Evolutionary conservation across 2,797 vertebrate species (phyloP).

Genomic region (Phoeniculus purpureus): DNA sequence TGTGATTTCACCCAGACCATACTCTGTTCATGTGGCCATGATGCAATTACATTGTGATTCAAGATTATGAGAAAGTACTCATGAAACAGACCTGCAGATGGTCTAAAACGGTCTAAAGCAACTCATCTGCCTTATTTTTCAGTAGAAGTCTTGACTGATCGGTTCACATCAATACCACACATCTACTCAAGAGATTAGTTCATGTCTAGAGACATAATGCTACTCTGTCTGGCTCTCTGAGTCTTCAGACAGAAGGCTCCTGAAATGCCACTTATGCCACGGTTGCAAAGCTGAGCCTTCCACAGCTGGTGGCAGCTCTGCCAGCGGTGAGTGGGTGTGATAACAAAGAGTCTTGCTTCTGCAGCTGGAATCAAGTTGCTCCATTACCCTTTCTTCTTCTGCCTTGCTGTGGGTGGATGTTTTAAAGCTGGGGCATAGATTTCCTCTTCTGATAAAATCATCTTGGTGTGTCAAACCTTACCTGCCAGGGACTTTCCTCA

Average conservation of each 20-base stretch:
- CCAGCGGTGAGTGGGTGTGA: neutral
- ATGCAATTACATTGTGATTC: neutral
- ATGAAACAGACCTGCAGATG: neutral
- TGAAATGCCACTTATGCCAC: neutral
- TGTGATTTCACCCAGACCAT: no score
- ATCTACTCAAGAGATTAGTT: constrained; percentile 15
- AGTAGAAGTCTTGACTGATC: neutral
- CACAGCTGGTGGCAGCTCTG: constrained; percentile 51
- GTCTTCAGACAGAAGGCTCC: neutral
- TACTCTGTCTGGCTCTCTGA: constrained; percentile 8
- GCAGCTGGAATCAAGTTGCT: constrained; percentile 1
- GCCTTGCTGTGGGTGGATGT: neutral
- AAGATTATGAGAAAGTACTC: neutral
- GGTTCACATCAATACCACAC: neutral
- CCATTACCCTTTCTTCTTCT: constrained; percentile 50
- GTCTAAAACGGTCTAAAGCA: neutral
- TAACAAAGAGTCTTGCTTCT: constrained; percentile 35
- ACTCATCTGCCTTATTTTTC: neutral
- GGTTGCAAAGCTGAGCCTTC: constrained; percentile 18
- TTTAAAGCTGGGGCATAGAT: neutral
- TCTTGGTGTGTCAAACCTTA: constrained; percentile 2
- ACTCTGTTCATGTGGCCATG: neutral
- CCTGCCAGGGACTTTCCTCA: neutral
- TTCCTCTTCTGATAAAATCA: constrained; percentile 12
- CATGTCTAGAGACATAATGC: constrained; percentile 5